phyloP scores from a whole-genome alignment of 2,797 vertebrate genomes.

The Dendrocincla tyrannina region DNA sequence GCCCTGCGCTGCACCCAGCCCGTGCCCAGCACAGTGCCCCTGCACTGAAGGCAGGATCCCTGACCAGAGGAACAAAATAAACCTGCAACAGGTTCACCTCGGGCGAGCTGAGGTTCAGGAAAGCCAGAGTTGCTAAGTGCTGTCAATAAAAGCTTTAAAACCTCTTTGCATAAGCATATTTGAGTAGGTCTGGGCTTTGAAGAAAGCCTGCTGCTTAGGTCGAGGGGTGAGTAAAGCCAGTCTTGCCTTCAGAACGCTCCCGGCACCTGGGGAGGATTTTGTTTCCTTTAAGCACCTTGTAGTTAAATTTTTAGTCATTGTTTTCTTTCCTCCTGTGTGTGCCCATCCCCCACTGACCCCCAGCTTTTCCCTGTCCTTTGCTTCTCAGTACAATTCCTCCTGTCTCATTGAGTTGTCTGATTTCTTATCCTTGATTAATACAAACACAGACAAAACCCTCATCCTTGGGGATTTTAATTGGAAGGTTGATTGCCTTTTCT shows the following conservation, averaged over 20 bases:
- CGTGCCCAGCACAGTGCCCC: neutral
- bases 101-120: conserved; percentile 26
- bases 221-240: conserved; percentile 55
- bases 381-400: conserved; percentile 20
- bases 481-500: conserved; percentile 47
- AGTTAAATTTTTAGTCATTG: conserved; percentile 60
- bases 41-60: neutral
- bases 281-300: conserved; percentile 50
- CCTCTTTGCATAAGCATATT: conserved; percentile 57
- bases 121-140: conserved; percentile 49
- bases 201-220: conserved; percentile 60
- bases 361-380: neutral
- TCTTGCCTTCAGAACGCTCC: conserved; percentile 39
- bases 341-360: conserved; percentile 23
- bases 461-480: conserved; percentile 41
- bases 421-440: conserved; percentile 52
- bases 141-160: conserved; percentile 66
- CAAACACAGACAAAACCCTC: conserved; percentile 31
- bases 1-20: neutral
- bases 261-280: conserved; percentile 52
- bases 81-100: neutral
- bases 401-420: conserved; percentile 47
- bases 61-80: conserved; percentile 11
- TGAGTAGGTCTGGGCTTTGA: conserved; percentile 46
- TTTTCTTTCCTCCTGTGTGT: conserved; percentile 19